Percentiles rank a stretch among this genome's conserved stretches.
phyloP scores from a whole-genome alignment of 1,140 invertebrate genomes.

The Elymnias hypermnestra region DNA sequence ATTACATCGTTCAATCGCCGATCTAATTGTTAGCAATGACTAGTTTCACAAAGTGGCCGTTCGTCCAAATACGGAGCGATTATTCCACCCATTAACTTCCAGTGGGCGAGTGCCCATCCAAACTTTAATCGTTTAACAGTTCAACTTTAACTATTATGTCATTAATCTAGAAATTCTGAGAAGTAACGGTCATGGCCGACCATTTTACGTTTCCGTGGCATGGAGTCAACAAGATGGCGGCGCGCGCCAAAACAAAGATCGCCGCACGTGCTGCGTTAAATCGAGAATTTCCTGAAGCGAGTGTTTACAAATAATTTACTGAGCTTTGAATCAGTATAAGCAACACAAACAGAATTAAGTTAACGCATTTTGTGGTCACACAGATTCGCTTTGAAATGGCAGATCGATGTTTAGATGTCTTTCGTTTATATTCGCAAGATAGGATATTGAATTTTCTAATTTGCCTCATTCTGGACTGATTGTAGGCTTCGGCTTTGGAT shows the following conservation, averaged over 20 bases:
- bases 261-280: constrained; percentile 43
- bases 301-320: constrained; percentile 55
- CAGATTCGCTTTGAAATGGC: constrained; percentile 25
- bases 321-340: constrained; percentile 42
- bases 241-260: constrained; percentile 34
- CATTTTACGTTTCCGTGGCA: constrained; percentile 40
- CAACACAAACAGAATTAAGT: constrained; percentile 40
- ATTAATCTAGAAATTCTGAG: constrained; percentile 49
- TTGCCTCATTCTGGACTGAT: too few species aligned
- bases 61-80: constrained; percentile 32
- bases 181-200: constrained; percentile 34
- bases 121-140: constrained; percentile 47
- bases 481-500: too few species aligned
- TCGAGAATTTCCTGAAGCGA: constrained; percentile 39
- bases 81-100: constrained; percentile 39
- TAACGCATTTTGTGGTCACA: constrained; percentile 27
- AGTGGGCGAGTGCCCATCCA: constrained; percentile 38
- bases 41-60: constrained; percentile 18
- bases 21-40: constrained; percentile 16
- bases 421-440: too few species aligned
- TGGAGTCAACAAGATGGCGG: constrained; percentile 38
- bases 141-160: constrained; percentile 55
- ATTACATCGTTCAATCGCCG: constrained; percentile 14
- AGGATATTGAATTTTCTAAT: too few species aligned
- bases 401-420: constrained; percentile 1